These are phyloP conservation scores for Drosophila nigritarsus DNA, from an alignment of 2,888 invertebrate species.

Conservation along the genomic window DNA sequence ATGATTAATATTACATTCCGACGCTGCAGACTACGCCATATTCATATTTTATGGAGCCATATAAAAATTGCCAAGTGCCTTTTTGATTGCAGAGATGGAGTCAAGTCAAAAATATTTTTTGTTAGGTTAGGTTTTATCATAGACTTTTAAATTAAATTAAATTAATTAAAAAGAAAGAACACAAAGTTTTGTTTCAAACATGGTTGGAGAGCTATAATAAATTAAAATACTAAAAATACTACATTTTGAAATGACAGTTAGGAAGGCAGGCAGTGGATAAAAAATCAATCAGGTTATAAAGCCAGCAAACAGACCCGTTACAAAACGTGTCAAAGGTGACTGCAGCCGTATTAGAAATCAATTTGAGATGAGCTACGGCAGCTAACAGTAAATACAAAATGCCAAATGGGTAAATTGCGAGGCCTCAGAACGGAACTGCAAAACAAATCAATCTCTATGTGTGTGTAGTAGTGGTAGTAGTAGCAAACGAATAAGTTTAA, in stretches of 20 bases:
- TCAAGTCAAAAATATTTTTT: no score
- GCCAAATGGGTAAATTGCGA: conserved; percentile 47
- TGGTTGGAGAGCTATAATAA: background rate
- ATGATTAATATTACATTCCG: background rate
- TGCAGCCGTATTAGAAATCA: conserved; percentile 71
- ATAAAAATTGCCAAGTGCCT: background rate
- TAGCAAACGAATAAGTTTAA: conserved; percentile 4
- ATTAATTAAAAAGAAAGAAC: no score
- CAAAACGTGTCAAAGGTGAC: conserved; percentile 74
- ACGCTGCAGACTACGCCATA: background rate
- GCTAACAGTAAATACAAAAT: conserved; percentile 61
- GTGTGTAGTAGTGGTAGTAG: conserved; percentile 15
- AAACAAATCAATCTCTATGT: conserved; percentile 70
- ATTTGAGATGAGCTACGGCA: conserved; percentile 66
- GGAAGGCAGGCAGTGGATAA: conserved; percentile 12
- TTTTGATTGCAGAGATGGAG: background rate
- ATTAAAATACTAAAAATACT: background rate
- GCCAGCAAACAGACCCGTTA: conserved; percentile 53
- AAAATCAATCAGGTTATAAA: conserved; percentile 52
- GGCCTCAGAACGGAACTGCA: conserved; percentile 61
- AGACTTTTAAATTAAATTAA: no score
- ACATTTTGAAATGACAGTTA: conserved; percentile 7
- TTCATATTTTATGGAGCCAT: background rate
- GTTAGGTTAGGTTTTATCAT: background rate
- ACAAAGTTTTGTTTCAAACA: no score